Evolutionary conservation across 2,888 invertebrate genomes (phyloP).

Genomic region (Encarsia formosa): DNA sequence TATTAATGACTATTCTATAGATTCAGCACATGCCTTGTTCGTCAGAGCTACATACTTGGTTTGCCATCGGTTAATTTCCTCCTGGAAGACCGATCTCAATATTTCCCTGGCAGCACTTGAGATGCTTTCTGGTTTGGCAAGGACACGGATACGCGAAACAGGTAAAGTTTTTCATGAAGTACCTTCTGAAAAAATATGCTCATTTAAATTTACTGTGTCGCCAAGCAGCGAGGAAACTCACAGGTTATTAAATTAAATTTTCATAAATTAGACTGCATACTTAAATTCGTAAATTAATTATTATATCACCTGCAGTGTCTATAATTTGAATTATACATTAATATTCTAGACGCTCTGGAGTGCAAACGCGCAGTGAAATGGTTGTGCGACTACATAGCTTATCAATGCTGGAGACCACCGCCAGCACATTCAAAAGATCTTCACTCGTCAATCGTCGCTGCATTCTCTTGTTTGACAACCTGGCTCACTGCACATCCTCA

Average conservation of each 20-base stretch:
- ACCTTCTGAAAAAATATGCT: not conserved
- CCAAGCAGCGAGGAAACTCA: slow-evolving; percentile 56
- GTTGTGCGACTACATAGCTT: slow-evolving; percentile 96
- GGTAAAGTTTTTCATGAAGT: slow-evolving; percentile 57
- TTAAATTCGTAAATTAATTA: not conserved
- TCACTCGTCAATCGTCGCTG: slow-evolving; percentile 90
- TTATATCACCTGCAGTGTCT: not conserved
- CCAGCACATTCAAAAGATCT: slow-evolving; percentile 90
- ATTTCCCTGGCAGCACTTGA: slow-evolving; percentile 92
- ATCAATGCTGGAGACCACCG: slow-evolving; percentile 91
- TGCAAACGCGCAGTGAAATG: slow-evolving; percentile 92
- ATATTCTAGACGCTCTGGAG: slow-evolving; percentile 72
- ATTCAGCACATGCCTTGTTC: slow-evolving; percentile 83
- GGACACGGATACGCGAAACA: slow-evolving; percentile 83
- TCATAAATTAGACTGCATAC: not conserved
- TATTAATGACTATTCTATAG: too few species aligned
- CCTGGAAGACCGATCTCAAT: slow-evolving; percentile 93
- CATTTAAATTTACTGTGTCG: slow-evolving; percentile 21
- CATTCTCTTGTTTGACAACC: slow-evolving; percentile 84
- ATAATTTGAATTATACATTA: not conserved
- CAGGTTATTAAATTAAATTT: slow-evolving; percentile 53
- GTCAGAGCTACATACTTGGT: slow-evolving; percentile 90
- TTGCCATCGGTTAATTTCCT: slow-evolving; percentile 89
- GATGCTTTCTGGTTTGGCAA: slow-evolving; percentile 82
- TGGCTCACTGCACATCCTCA: slow-evolving; percentile 92